Conservation (phyloP, 1,140 invertebrate species). For the Listronotus bonariensis region DNA sequence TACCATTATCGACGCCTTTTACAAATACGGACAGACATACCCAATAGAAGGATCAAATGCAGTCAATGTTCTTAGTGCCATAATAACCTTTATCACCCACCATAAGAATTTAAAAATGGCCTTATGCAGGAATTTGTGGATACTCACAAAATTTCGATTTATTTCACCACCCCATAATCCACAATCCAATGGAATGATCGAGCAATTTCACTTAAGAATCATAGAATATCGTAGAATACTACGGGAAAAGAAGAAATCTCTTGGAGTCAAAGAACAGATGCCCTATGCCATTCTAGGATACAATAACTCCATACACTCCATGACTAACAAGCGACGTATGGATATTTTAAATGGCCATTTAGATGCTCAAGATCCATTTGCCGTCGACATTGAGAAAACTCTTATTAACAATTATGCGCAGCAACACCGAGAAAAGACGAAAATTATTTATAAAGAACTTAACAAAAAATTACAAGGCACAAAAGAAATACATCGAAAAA, state of each 20-base stretch:
- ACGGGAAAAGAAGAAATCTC: constrained; percentile 10
- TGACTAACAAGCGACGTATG: constrained; percentile 30
- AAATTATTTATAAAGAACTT: no score
- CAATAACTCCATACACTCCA: constrained; percentile 39
- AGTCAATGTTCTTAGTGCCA: constrained; percentile 25
- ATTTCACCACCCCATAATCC: constrained; percentile 25
- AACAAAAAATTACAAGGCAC: no score
- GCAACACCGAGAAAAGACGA: no score
- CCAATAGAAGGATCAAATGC: constrained; percentile 29
- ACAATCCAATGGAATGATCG: constrained; percentile 34
- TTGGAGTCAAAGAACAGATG: constrained; percentile 19
- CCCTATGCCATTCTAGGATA: constrained; percentile 30
- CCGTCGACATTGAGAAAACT: background rate
- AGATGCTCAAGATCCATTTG: constrained; percentile 12
- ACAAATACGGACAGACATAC: constrained; percentile 47
- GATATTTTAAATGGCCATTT: constrained; percentile 25
- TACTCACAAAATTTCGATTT: constrained; percentile 35
- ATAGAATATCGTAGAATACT: constrained; percentile 43
- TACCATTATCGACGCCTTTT: constrained; percentile 49
- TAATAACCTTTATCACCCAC: constrained; percentile 32
- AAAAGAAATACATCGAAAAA: no score
- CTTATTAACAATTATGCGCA: no score
- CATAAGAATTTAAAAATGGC: constrained; percentile 37
- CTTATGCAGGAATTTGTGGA: constrained; percentile 31
- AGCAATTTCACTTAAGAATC: constrained; percentile 41